Percentiles rank a stretch among this genome's conserved stretches.
Conservation (phyloP, 2,113 vertebrate genomes). For the Microcebus lehilahytsara region DNA sequence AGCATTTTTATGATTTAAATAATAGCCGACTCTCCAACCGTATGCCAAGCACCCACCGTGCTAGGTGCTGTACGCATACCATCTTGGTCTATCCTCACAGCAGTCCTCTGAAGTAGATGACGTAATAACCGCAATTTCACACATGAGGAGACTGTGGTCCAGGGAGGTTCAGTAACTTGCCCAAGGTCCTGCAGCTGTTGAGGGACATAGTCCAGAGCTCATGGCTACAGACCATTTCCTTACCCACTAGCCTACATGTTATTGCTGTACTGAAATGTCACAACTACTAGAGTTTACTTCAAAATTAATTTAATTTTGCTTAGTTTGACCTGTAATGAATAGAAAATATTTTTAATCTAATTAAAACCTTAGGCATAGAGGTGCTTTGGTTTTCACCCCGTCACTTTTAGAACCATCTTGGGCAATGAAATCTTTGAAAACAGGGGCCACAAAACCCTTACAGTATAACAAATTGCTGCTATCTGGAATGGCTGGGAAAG, state of each 20-base stretch:
- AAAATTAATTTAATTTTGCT: background rate
- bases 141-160: background rate
- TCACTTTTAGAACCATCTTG: background rate
- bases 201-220: background rate
- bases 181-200: no score
- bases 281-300: background rate
- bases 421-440: background rate
- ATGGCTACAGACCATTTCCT: background rate
- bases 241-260: background rate
- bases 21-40: background rate
- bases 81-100: background rate
- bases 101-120: background rate
- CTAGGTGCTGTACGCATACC: rapidly evolving
- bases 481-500: background rate
- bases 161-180: background rate
- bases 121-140: background rate
- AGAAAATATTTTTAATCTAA: background rate
- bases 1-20: background rate
- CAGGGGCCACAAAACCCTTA: background rate
- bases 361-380: background rate
- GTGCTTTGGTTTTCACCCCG: background rate
- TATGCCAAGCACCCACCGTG: background rate
- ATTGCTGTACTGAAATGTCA: background rate
- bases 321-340: background rate
- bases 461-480: background rate